Evolutionary conservation across 2,888 invertebrate genomes (phyloP).

Genomic region (Urechis unicinctus): DNA sequence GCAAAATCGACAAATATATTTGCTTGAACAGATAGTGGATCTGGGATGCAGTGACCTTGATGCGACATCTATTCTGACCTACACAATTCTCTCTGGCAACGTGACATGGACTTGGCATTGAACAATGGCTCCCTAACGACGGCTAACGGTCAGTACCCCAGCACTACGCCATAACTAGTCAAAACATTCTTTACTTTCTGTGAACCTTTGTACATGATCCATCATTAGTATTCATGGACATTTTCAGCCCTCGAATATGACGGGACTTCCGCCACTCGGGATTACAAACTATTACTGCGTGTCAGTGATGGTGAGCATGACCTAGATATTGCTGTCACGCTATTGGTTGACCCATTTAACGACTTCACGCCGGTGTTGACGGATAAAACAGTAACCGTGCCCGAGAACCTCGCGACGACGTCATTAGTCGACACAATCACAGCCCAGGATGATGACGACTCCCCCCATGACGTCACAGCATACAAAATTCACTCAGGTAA

Average conservation of each 20-base stretch:
- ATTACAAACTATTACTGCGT: not conserved
- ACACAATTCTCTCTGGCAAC: constrained; percentile 21
- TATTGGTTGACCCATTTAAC: constrained; percentile 2
- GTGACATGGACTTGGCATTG: constrained; percentile 16
- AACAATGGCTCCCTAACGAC: constrained; percentile 23
- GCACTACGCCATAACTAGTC: not conserved
- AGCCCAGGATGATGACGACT: constrained; percentile 28
- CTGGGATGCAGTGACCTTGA: constrained; percentile 29
- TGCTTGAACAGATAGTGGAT: no score
- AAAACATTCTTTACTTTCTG: not conserved
- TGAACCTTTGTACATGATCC: no score
- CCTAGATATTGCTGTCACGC: not conserved
- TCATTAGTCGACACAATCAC: constrained; percentile 23
- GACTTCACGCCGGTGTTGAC: constrained; percentile 27
- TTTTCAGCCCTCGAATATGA: not conserved
- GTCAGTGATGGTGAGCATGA: not conserved
- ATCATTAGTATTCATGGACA: no score
- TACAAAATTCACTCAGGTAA: not conserved
- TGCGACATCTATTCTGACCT: constrained; percentile 17
- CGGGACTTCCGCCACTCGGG: not conserved
- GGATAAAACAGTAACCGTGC: constrained; percentile 16
- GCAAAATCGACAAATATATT: no score
- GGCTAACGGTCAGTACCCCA: not conserved
- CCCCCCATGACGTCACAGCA: not conserved
- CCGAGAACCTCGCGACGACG: constrained; percentile 22